Evolutionary conservation across 2,113 vertebrate genomes (phyloP).

Genomic region (Mormyrus iriodes): DNA sequence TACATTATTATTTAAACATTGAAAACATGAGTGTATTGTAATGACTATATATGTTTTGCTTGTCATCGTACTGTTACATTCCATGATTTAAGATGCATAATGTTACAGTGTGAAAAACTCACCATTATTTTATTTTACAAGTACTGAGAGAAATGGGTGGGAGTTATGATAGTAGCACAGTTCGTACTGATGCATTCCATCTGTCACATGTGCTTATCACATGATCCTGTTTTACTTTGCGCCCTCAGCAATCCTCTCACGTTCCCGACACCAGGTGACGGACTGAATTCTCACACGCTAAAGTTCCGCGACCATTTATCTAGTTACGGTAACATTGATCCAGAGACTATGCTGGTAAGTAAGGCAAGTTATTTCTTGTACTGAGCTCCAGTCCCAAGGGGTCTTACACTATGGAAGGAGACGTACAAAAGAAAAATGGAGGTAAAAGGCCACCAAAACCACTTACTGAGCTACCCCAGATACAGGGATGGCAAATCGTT

Average conservation of each 20-base stretch:
- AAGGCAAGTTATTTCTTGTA: background rate
- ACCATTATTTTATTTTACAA: background rate
- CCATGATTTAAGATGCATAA: background rate
- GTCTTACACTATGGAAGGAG: background rate
- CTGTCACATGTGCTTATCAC: background rate
- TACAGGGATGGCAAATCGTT: background rate
- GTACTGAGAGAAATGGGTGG: background rate
- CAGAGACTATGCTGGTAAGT: background rate
- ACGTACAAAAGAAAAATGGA: background rate
- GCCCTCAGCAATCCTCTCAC: background rate
- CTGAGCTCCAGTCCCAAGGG: background rate
- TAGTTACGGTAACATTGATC: background rate
- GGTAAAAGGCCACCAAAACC: background rate
- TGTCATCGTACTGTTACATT: background rate
- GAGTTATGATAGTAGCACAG: background rate
- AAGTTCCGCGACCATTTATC: background rate
- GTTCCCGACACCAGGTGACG: background rate
- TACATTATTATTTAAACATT: background rate
- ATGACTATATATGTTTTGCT: background rate
- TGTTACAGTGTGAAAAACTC: background rate
- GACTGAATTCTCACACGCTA: background rate
- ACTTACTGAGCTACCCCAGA: background rate
- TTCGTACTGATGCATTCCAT: background rate
- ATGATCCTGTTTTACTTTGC: background rate
- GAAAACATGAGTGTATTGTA: background rate